Conservation (phyloP, 2,113 vertebrate genomes). For the human region GRCh38 chr2:153776001-153776500, state of each 20-base stretch:
- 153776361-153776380: not conserved
- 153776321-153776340: not conserved
- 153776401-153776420: not conserved
- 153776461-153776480: conserved; percentile 3
- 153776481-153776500: not conserved
- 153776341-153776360: not conserved
- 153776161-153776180: not conserved
- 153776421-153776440: not conserved
- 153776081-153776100: not conserved
- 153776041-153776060: not conserved
- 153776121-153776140: not conserved
- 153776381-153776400: conserved; percentile 4
- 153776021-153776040: not conserved
- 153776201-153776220: not conserved
- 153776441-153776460: not conserved
- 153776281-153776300: not conserved
- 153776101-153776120: not conserved
- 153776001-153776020: not conserved
- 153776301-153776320: not conserved
- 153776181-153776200: not conserved
- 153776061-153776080: not conserved
- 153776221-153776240: conserved; percentile 2
- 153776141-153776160: not conserved
- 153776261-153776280: not conserved
- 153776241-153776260: not conserved